Evolutionary conservation across 2,797 vertebrate genomes (phyloP).

Genomic region (Sebastes miniatus): DNA sequence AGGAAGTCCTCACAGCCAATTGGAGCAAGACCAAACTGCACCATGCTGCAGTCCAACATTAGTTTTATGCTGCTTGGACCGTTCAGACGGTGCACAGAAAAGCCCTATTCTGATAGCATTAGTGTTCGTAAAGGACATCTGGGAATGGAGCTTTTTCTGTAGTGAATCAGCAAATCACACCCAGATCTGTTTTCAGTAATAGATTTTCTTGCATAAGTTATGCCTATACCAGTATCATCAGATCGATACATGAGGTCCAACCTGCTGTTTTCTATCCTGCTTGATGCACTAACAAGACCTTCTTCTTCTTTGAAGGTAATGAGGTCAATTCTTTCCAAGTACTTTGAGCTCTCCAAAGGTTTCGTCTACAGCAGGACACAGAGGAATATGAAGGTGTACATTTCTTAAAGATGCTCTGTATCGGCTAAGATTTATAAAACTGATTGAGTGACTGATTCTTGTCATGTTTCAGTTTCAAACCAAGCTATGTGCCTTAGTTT

Average conservation of each 20-base stretch:
- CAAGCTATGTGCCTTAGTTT: background rate
- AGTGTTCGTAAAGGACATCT: background rate
- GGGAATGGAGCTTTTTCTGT: background rate
- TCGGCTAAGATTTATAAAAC: background rate
- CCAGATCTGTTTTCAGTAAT: background rate
- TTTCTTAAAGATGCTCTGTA: background rate
- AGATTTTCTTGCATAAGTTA: background rate
- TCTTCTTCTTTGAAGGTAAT: conserved; percentile 3
- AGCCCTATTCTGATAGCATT: background rate
- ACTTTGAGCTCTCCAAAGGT: background rate
- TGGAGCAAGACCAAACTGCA: background rate
- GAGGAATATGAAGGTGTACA: background rate
- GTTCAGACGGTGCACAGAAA: background rate
- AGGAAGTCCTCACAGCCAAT: background rate
- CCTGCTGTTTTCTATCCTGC: background rate
- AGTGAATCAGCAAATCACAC: background rate
- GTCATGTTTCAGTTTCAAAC: background rate
- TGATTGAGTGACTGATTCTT: background rate
- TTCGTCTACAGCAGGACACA: background rate
- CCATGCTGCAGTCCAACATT: background rate
- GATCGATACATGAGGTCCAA: conserved; percentile 10
- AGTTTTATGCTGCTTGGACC: background rate
- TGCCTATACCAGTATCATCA: background rate
- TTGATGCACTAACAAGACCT: background rate
- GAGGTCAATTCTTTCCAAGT: conserved; percentile 5